A percentile compares a stretch with the other conserved stretches of the same genome.
These are phyloP conservation scores for Melanotaenia boesemani DNA, from an alignment of 2,797 vertebrate species.

Conservation along the genomic window DNA sequence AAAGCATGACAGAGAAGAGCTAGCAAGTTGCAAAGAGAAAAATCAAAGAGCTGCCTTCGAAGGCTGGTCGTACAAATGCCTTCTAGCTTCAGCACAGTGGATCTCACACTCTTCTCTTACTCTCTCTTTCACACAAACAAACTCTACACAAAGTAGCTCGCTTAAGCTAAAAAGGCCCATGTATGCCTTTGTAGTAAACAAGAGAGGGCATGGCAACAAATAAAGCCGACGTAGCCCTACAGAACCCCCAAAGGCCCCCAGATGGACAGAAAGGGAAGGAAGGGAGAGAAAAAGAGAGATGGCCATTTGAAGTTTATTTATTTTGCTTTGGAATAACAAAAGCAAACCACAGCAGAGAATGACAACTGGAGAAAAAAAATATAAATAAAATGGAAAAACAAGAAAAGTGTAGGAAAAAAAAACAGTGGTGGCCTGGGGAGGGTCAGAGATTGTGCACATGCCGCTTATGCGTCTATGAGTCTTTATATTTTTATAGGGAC, in stretches of 20 bases:
- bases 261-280: constrained; percentile 46
- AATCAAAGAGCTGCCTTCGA: constrained; percentile 76
- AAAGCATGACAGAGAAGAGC: constrained; percentile 60
- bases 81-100: constrained; percentile 55
- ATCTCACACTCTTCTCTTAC: constrained; percentile 45
- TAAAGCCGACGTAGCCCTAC: constrained; percentile 46
- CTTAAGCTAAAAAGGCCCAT: constrained; percentile 55
- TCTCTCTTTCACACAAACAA: constrained; percentile 39
- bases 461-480: constrained; percentile 5
- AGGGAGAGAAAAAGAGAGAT: constrained; percentile 5
- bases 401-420: background rate
- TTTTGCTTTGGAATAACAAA: constrained; percentile 39
- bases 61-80: constrained; percentile 66
- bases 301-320: constrained; percentile 36
- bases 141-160: constrained; percentile 31
- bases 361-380: constrained; percentile 13
- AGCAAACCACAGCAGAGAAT: constrained; percentile 28
- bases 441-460: constrained; percentile 57
- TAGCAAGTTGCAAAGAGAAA: constrained; percentile 56
- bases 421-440: constrained; percentile 38
- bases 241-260: constrained; percentile 57
- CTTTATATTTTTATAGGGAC: background rate
- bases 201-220: constrained; percentile 54
- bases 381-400: background rate
- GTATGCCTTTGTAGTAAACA: constrained; percentile 54